phyloP scores from a whole-genome alignment of 2,888 invertebrate species.

The Amblyteles armatorius region DNA sequence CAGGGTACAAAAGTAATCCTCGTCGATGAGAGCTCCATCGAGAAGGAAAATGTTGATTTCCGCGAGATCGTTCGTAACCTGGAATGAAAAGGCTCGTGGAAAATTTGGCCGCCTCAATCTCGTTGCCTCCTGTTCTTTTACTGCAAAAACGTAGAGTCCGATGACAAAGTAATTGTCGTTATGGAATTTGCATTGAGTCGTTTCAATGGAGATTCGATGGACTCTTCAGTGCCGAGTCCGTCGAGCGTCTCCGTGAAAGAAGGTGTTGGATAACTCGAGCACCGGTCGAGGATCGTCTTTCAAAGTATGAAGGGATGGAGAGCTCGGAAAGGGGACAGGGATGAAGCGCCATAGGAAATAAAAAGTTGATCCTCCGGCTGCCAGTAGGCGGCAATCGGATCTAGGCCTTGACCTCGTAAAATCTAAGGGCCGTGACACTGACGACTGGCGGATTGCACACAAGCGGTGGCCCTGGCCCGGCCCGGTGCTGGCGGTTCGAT shows the following conservation, averaged over 20 bases:
- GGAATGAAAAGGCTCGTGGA: conserved; percentile 18
- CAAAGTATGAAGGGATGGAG: not conserved
- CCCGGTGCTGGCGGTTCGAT: conserved; percentile 78
- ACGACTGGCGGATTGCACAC: conserved; percentile 58
- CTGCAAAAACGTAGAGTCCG: not conserved
- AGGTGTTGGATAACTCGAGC: conserved; percentile 1
- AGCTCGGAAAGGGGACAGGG: not conserved
- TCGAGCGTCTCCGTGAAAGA: not conserved
- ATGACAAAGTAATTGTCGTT: not conserved
- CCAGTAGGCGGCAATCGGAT: conserved; percentile 60
- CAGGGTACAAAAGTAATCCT: conserved; percentile 91
- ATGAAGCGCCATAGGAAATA: conserved; percentile 8
- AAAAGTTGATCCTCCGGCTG: conserved; percentile 48
- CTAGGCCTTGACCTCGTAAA: conserved; percentile 70
- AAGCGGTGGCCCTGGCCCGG: conserved; percentile 76
- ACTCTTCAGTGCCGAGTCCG: not conserved
- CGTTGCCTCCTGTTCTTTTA: not conserved
- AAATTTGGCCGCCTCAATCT: not conserved
- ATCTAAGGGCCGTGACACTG: conserved; percentile 71
- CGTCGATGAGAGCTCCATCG: conserved; percentile 85
- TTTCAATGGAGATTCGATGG: not conserved
- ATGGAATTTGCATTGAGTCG: not conserved
- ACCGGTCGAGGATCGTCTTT: not conserved
- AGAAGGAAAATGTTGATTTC: conserved; percentile 79
- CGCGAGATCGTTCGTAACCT: conserved; percentile 72